Evolutionary conservation across 2,797 vertebrate species (phyloP).

Genomic region (Alosa sapidissima): DNA sequence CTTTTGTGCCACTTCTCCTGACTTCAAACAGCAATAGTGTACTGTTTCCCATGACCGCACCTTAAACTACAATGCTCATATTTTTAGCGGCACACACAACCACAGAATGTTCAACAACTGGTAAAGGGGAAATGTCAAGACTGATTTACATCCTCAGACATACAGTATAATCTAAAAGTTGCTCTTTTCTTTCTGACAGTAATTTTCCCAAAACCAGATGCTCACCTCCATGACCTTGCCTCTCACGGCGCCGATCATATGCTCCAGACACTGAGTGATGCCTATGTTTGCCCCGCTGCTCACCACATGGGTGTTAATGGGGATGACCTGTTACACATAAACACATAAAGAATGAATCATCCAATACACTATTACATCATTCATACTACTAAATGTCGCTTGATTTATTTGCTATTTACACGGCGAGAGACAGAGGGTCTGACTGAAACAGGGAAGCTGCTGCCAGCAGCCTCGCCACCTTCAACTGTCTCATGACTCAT

Average conservation of each 20-base stretch:
- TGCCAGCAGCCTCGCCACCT: too few species aligned
- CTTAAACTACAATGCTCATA: neutral
- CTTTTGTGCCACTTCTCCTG: neutral
- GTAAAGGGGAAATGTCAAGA: neutral
- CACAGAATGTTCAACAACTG: neutral
- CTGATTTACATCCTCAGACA: neutral
- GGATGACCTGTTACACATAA: slow-evolving; percentile 82
- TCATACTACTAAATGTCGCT: too few species aligned
- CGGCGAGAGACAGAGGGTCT: too few species aligned
- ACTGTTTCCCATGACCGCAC: too few species aligned
- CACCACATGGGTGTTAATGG: slow-evolving; percentile 84
- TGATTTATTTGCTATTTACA: too few species aligned
- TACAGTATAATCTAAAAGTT: too few species aligned
- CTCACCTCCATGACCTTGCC: slow-evolving; percentile 93
- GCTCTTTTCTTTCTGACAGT: too few species aligned
- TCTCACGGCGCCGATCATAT: slow-evolving; percentile 89
- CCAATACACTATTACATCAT: neutral
- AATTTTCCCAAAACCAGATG: neutral
- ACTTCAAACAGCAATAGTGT: too few species aligned
- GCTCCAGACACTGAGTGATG: slow-evolving; percentile 92
- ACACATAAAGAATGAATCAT: neutral
- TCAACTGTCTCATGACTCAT: too few species aligned
- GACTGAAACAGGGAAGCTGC: too few species aligned
- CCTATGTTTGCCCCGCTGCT: slow-evolving; percentile 85
- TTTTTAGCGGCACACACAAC: neutral